Evolutionary conservation across 2,797 vertebrate genomes (phyloP), one percentile per base, ranked within the genome.

Genomic region (Anisognathus igniventris): DNA sequence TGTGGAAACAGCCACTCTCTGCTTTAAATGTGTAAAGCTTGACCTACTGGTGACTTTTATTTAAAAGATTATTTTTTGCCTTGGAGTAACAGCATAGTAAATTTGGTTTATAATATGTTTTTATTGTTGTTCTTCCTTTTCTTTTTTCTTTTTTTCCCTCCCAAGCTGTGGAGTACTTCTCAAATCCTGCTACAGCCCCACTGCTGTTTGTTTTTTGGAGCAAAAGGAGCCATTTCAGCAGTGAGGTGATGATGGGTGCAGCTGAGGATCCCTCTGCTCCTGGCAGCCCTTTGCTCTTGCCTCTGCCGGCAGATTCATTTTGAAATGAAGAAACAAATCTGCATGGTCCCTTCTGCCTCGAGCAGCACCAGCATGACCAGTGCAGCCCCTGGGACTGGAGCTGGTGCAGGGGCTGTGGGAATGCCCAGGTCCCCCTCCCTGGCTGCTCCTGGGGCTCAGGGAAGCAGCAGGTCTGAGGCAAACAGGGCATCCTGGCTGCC

Each of bases 121-220:
- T 81, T 92, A 30, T 33, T 50, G 9, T 27, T 54, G 6, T 33
- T 78, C 51, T 57, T 51, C 23, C 16, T 39, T 74, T 57, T 33
- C 11, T 33, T 51, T 4, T 31, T 16, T 5, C 2, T 4, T 4
- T 33, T 42, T 21, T 31, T 2, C 2, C 0, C 0, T 2, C 7
- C 42, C 17, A 7, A 51, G 11, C 25, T 35, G 11, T 71, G 39
- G 8, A 53, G 12, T 64, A 25, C 35, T 61, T 64, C 61, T 77
- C 30, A 58, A 65, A 72, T 58, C 68, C n/a, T 48, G 16, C 14
- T 31, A 12, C 18, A 83, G 14, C 45, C 51, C 16, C n/a, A 47
- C 50, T 66, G 56, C 58, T 72, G 6, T 31, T 30, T 62, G 22
- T 10, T 17, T 79, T 90, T 45, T 37, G 61, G 44, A 67, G 50